A percentile compares a stretch with the other conserved stretches of the same genome.
phyloP scores from a whole-genome alignment of 2,113 vertebrate species.

The Nothobranchius kuhntae region DNA sequence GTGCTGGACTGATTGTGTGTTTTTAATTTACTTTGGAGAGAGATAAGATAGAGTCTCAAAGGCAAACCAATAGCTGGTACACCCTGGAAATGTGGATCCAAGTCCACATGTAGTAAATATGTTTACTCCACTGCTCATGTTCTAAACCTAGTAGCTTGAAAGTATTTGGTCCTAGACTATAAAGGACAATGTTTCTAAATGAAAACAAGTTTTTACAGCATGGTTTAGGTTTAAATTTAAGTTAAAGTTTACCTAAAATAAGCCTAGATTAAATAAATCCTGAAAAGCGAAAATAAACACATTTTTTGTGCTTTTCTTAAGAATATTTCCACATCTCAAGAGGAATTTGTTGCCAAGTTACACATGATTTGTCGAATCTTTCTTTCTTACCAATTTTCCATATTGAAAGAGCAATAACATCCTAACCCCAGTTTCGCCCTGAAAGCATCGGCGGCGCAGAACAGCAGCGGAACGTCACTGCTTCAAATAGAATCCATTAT shows the following conservation, averaged over 20 bases:
- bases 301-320: not conserved
- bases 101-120: constrained; percentile 8
- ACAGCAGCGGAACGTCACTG: no score
- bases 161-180: no score
- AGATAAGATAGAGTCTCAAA: constrained; percentile 1
- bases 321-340: not conserved
- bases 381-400: no score
- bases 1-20: constrained; percentile 1
- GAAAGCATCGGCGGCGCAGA: no score
- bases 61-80: constrained; percentile 9
- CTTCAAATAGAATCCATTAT: no score
- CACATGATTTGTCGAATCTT: no score
- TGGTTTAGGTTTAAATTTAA: not conserved
- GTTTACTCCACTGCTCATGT: constrained; percentile 16
- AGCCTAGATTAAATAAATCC: not conserved
- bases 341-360: no score
- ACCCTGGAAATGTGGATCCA: constrained; percentile 10
- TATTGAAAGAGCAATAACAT: no score
- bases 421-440: no score
- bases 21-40: constrained; percentile 15
- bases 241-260: no score
- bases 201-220: not conserved
- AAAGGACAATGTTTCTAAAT: not conserved
- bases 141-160: not conserved
- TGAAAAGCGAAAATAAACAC: not conserved